A percentile compares a stretch with the other conserved stretches of the same genome.
These are phyloP conservation scores for Amblyjoppa fuscipennis DNA, from an alignment of 2,888 invertebrate genomes.

Conservation along the genomic window DNA sequence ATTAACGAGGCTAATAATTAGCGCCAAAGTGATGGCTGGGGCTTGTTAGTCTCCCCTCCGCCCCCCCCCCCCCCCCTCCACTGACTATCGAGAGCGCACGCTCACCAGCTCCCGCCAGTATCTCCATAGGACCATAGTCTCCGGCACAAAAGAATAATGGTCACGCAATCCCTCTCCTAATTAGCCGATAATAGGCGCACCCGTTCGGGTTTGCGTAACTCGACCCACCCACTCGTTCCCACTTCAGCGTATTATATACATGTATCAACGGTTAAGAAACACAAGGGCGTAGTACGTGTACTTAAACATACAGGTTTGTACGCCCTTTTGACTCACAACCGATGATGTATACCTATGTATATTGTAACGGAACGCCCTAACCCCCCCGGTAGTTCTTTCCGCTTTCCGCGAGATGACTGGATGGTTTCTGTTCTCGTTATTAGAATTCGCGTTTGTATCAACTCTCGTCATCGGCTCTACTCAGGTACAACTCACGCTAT, in stretches of 20 bases:
- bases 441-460: no score
- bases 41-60: constrained; percentile 33
- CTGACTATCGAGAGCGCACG: constrained; percentile 1
- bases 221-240: constrained; percentile 38
- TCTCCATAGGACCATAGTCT: constrained; percentile 15
- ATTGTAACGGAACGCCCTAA: no score
- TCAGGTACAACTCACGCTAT: no score
- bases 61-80: neutral
- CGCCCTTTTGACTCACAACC: no score
- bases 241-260: constrained; percentile 2
- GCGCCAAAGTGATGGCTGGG: constrained; percentile 41
- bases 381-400: no score
- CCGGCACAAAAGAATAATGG: constrained; percentile 70
- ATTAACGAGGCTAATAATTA: constrained; percentile 61
- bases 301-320: no score
- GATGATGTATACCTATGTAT: no score
- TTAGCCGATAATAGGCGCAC: constrained; percentile 74
- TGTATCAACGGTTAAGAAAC: neutral
- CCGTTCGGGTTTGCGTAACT: constrained; percentile 61
- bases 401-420: no score
- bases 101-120: constrained; percentile 29
- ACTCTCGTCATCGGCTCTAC: no score
- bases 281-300: no score
- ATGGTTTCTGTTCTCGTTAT: no score
- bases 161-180: constrained; percentile 72